Conservation (phyloP, 2,113 vertebrate genomes). For the Zingel zingel region DNA sequence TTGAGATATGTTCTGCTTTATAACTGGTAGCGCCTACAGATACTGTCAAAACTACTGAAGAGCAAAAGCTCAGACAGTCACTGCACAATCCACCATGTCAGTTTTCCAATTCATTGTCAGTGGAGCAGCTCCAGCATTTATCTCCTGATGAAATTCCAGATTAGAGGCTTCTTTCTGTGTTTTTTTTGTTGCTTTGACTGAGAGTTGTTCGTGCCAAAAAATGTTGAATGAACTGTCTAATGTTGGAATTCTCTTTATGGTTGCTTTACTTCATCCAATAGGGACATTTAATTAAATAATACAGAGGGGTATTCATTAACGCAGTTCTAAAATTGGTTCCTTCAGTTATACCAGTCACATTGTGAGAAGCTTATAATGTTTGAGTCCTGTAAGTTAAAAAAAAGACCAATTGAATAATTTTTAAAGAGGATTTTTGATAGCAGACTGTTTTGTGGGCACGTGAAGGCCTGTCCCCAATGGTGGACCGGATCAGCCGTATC, state of each 20-base stretch:
- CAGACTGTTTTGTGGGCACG: conserved; percentile 26
- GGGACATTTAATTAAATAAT: conserved; percentile 20
- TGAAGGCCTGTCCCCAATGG: conserved; percentile 26
- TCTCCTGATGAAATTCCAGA: conserved; percentile 66
- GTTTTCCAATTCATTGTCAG: conserved; percentile 62
- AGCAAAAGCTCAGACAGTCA: conserved; percentile 50
- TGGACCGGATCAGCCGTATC: conserved; percentile 49
- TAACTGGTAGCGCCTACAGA: conserved; percentile 29
- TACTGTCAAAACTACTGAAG: conserved; percentile 52
- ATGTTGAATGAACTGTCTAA: conserved; percentile 44
- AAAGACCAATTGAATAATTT: not conserved
- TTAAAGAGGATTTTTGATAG: conserved; percentile 8
- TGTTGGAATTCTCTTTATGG: conserved; percentile 37
- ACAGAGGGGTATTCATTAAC: conserved; percentile 1
- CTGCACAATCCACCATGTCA: conserved; percentile 61
- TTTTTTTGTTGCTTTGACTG: conserved; percentile 51
- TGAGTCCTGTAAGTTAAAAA: not conserved
- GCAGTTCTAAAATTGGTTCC: not conserved
- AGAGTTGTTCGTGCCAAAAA: conserved; percentile 40
- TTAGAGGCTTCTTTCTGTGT: conserved; percentile 61
- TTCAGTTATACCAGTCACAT: not conserved
- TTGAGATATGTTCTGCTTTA: conserved; percentile 49
- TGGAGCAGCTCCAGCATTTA: conserved; percentile 65
- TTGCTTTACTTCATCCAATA: conserved; percentile 22
- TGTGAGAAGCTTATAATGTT: not conserved